Conservation (phyloP, 92 coral and sea anemone species). For the Actinostola sp. region DNA sequence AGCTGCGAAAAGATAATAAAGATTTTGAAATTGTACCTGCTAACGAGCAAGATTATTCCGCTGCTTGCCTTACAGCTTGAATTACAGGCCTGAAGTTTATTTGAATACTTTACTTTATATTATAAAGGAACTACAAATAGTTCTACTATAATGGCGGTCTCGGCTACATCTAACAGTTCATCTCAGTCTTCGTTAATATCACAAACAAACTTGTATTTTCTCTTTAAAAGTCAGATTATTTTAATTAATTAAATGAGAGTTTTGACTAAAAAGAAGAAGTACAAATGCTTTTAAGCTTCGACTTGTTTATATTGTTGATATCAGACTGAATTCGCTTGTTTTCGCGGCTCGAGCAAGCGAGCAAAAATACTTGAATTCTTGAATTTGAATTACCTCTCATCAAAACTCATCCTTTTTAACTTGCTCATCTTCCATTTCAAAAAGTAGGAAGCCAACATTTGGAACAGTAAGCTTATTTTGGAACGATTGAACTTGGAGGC, state of each 20-base stretch:
- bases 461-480: not conserved
- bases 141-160: too few species aligned
- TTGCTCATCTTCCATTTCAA: constrained; percentile 2
- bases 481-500: not conserved
- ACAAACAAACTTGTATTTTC: too few species aligned
- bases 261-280: too few species aligned
- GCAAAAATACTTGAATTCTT: not conserved
- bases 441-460: constrained; percentile 41
- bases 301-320: not conserved
- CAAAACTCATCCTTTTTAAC: constrained; percentile 11
- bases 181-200: too few species aligned
- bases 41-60: too few species aligned
- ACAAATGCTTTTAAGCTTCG: not conserved
- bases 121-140: too few species aligned
- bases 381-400: constrained; percentile 32
- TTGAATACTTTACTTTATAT: too few species aligned
- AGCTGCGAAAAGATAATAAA: constrained; percentile 27
- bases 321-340: not conserved
- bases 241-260: too few species aligned
- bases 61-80: too few species aligned
- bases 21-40: not conserved
- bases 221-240: too few species aligned
- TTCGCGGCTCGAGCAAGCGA: not conserved
- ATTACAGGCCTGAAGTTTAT: too few species aligned
- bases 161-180: too few species aligned